A percentile compares a stretch with the other conserved stretches of the same genome.
phyloP scores from a whole-genome alignment of 2,888 invertebrate genomes.

The Dryomyza anilis region DNA sequence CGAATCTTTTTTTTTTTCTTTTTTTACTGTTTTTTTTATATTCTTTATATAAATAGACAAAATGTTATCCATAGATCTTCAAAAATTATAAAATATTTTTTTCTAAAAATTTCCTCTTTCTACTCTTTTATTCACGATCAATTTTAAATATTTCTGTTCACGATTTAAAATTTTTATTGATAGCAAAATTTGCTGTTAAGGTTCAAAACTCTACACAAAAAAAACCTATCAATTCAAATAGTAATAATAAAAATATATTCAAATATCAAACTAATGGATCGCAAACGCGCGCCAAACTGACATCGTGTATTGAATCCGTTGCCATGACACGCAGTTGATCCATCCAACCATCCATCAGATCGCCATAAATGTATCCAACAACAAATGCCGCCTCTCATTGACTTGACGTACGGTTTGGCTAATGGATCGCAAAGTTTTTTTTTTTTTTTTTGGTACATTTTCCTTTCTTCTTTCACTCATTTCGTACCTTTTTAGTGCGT shows the following conservation, averaged over 20 bases:
- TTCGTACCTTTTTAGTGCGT: constrained; percentile 14
- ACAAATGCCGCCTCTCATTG: no score
- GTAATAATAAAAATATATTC: constrained; percentile 3
- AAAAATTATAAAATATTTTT: background rate
- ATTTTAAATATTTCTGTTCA: background rate
- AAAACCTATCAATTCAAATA: background rate
- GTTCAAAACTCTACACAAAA: background rate
- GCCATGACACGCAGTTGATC: no score
- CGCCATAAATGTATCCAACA: background rate
- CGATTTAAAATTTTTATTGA: constrained; percentile 10
- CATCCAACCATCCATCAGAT: background rate
- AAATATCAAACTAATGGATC: constrained; percentile 20
- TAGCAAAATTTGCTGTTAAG: background rate
- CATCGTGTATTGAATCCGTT: no score
- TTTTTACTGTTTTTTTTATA: no score
- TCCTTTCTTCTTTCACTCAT: no score
- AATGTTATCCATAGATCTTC: no score
- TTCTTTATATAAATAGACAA: no score
- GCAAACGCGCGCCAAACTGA: background rate
- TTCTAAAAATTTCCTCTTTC: background rate
- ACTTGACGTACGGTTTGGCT: constrained; percentile 1
- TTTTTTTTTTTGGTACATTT: no score
- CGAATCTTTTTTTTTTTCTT: no score
- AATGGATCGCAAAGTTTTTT: constrained; percentile 18
- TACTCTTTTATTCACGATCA: background rate